Conservation (phyloP, 2,113 vertebrate genomes). For the Emydocephalus ijimae region DNA sequence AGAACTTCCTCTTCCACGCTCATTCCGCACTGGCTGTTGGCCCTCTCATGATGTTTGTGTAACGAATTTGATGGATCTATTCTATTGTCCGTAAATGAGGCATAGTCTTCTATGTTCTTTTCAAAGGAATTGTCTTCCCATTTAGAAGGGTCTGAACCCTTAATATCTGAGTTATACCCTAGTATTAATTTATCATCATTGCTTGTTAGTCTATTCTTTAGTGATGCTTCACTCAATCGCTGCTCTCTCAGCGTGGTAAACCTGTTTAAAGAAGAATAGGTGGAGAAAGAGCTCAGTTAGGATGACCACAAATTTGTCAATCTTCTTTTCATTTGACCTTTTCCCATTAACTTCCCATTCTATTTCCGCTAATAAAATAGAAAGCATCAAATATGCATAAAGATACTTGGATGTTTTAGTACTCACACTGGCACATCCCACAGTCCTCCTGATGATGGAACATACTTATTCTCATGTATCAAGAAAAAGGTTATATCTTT, state of each 20-base stretch:
- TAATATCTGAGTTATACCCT: conserved; percentile 61
- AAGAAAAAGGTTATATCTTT: not conserved
- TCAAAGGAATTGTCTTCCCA: conserved; percentile 82
- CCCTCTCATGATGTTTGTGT: conserved; percentile 60
- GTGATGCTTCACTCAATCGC: conserved; percentile 66
- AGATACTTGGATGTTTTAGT: not conserved
- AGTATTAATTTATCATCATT: conserved; percentile 58
- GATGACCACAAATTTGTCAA: not conserved
- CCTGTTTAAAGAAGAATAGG: conserved; percentile 64
- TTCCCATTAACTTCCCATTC: not conserved
- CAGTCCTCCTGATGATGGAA: not conserved
- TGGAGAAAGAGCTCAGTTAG: not conserved
- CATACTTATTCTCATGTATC: not conserved
- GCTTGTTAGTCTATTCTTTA: conserved; percentile 68
- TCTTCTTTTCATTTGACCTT: not conserved
- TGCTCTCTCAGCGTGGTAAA: conserved; percentile 76
- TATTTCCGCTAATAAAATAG: not conserved
- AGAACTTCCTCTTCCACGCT: conserved; percentile 65
- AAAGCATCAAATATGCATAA: not conserved
- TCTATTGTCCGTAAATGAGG: conserved; percentile 57
- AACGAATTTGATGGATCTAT: conserved; percentile 46
- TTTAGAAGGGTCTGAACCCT: conserved; percentile 78
- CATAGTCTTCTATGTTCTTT: conserved; percentile 65
- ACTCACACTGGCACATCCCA: not conserved
- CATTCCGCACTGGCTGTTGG: conserved; percentile 66